These are phyloP conservation scores for Aelia acuminata DNA, from an alignment of 2,888 invertebrate species.

Conservation along the genomic window DNA sequence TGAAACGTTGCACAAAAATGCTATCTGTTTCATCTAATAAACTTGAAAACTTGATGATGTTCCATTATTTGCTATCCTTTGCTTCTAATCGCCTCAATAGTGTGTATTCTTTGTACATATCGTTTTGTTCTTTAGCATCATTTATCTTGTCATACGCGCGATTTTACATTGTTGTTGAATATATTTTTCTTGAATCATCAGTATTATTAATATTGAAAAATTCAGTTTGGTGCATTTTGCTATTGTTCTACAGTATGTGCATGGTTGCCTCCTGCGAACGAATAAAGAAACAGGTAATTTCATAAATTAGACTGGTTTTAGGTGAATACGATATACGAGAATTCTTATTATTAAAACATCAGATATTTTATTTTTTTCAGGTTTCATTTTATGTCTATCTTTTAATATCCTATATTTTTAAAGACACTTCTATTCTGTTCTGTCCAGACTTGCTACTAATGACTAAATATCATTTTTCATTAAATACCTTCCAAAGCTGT, in stretches of 20 bases:
- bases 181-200: not conserved
- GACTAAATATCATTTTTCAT: no score
- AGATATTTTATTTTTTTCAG: no score
- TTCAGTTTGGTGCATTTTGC: not conserved
- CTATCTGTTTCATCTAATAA: not conserved
- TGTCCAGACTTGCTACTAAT: no score
- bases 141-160: not conserved
- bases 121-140: not conserved
- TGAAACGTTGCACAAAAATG: not conserved
- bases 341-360: no score
- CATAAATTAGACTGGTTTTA: not conserved
- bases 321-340: no score
- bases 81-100: not conserved
- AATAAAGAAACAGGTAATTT: conserved; percentile 8
- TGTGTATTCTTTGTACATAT: not conserved
- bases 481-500: no score
- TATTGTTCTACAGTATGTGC: not conserved
- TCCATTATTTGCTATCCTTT: not conserved
- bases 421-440: no score
- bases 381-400: no score
- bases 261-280: not conserved
- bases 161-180: not conserved
- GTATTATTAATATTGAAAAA: not conserved
- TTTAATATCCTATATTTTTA: no score
- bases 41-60: not conserved